Percentiles rank a stretch among this genome's conserved stretches.
Conservation (phyloP, 1,140 invertebrate species). For the Magallana angulata region DNA sequence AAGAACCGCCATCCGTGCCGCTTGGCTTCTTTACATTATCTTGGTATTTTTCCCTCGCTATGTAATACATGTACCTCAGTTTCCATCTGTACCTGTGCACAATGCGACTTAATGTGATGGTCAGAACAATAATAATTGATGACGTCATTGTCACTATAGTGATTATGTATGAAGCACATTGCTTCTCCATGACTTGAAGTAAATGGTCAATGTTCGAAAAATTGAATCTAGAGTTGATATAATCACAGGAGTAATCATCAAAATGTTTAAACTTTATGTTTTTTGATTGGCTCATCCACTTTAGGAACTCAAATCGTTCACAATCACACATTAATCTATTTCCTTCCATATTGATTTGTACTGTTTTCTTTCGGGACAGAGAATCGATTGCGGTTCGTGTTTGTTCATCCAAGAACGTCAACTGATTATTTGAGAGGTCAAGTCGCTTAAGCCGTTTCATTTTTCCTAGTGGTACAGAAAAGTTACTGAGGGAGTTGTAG, state of each 20-base stretch:
- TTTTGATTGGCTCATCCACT: neutral
- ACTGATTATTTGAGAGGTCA: conserved; percentile 22
- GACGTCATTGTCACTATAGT: neutral
- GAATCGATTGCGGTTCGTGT: neutral
- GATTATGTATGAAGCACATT: conserved; percentile 4
- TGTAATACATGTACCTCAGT: conserved; percentile 1
- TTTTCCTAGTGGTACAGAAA: neutral
- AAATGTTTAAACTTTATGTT: neutral
- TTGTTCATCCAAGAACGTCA: neutral
- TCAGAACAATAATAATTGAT: neutral
- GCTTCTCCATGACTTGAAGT: neutral
- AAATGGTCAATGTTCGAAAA: neutral
- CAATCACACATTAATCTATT: conserved; percentile 5
- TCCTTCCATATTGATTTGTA: neutral
- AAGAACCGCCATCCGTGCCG: neutral
- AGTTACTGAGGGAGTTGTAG: neutral
- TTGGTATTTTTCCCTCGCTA: conserved; percentile 21
- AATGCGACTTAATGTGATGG: conserved; percentile 4
- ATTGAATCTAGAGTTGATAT: neutral
- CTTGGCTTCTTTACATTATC: neutral
- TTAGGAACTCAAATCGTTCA: conserved; percentile 10
- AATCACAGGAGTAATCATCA: neutral
- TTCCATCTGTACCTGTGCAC: conserved; percentile 23
- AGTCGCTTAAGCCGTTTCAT: neutral
- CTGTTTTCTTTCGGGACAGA: neutral